phyloP scores from a whole-genome alignment of 2,888 invertebrate genomes.

The Spisula subtruncata region DNA sequence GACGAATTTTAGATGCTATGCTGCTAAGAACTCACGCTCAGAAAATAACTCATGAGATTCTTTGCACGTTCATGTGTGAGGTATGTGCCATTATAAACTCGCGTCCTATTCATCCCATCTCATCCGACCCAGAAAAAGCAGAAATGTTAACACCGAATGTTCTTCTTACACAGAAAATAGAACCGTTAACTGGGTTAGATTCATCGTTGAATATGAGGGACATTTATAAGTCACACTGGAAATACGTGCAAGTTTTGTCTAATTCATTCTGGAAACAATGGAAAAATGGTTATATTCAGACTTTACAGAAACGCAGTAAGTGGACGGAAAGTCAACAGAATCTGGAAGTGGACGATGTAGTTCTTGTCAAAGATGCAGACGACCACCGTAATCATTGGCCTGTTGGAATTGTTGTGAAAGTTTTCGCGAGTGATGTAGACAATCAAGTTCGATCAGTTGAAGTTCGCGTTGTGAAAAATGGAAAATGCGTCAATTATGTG shows the following conservation, averaged over 20 bases:
- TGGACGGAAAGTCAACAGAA: conserved; percentile 28
- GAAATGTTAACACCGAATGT: conserved; percentile 49
- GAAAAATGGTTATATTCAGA: conserved; percentile 57
- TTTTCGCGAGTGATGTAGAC: conserved; percentile 38
- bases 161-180: conserved; percentile 57
- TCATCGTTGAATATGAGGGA: conserved; percentile 32
- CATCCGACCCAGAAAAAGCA: conserved; percentile 48
- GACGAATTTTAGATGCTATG: conserved; percentile 40
- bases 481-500: conserved; percentile 15
- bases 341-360: conserved; percentile 36
- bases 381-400: conserved; percentile 47
- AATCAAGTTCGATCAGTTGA: conserved; percentile 32
- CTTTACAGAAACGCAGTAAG: conserved; percentile 52
- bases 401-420: conserved; percentile 19
- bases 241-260: conserved; percentile 51
- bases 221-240: conserved; percentile 59
- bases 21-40: conserved; percentile 32
- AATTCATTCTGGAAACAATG: conserved; percentile 61
- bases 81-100: conserved; percentile 63
- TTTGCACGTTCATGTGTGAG: conserved; percentile 66
- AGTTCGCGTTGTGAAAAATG: conserved; percentile 33
- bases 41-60: conserved; percentile 63
- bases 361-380: conserved; percentile 32
- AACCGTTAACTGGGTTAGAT: not conserved
- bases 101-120: conserved; percentile 59